Evolutionary conservation across 2,888 invertebrate species (phyloP), one percentile per base, ranked within the genome.

Genomic region (Sminthurides aquaticus): DNA sequence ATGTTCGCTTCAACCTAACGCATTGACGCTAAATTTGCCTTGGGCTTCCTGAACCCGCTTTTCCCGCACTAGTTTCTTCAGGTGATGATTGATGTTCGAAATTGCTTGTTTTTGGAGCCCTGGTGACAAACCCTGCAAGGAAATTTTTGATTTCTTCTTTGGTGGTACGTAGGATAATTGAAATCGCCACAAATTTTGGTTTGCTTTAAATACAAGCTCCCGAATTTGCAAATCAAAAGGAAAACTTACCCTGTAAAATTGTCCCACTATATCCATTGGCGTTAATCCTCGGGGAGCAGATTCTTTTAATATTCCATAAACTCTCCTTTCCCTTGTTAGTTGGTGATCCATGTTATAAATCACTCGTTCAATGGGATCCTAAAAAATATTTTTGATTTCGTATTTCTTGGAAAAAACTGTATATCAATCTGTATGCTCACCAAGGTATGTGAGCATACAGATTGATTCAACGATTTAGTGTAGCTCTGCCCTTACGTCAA

Each of bases 261-360:
- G 79, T 75, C 85, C 84, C 0, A 94, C 93, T 65, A 96, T 81
- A 70, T 93, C 89, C 82, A 86, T 84, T 70, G 87, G 86, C 20
- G 85, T 86, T 59, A 87, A 79, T 22, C 79, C 77, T 62, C 81
- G 79, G 0, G 79, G 78, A 0, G 81, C 75, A 65, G 84, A 81
- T 22, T 57, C 52, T 3, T 80, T 77, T 22, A 96, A 79, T 18
- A 84, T 82, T n/a, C 85, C 79, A 1, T 93, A 75, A 71, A 98
- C 94, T 79, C 95, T 90, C 3, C 79, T 76, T 78, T 98, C 97
- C 68, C 97, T 82, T 78, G 86, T 80, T 66, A 85, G 84, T 72
- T 97, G 84, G 79, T 98, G 97, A 1, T 84, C 78, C 69, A 99
- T 93, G 78, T 98, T 98, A 76, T 86, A 89, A 70, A 86, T 78